Conservation (phyloP, 2,888 invertebrate species). For the Nomada ferruginata region DNA sequence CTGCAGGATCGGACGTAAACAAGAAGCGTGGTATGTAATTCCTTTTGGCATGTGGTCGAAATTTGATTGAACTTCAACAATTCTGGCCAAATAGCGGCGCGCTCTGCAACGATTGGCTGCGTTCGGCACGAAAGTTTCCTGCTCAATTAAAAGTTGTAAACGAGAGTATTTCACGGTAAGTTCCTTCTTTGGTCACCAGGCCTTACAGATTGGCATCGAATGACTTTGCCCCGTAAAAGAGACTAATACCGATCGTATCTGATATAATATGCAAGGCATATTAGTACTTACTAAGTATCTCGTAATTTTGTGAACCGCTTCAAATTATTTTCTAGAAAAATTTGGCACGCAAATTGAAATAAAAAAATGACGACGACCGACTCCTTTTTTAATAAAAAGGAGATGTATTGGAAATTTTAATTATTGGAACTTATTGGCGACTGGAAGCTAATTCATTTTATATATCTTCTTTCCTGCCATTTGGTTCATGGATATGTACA, state of each 20-base stretch:
- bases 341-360: too few species aligned
- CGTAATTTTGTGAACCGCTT: too few species aligned
- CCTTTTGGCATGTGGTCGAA: neutral
- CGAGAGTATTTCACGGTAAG: conserved; percentile 73
- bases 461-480: too few species aligned
- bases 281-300: too few species aligned
- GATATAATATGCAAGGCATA: too few species aligned
- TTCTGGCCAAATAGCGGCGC: conserved; percentile 34
- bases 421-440: too few species aligned
- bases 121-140: conserved; percentile 75
- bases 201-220: conserved; percentile 48
- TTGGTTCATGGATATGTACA: too few species aligned
- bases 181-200: conserved; percentile 53
- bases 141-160: conserved; percentile 82
- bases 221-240: conserved; percentile 46
- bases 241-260: neutral
- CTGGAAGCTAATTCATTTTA: too few species aligned
- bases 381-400: too few species aligned
- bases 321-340: too few species aligned
- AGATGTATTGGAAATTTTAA: too few species aligned
- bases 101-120: conserved; percentile 70
- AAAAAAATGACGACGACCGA: too few species aligned
- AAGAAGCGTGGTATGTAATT: neutral
- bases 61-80: conserved; percentile 53
- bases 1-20: neutral